Evolutionary conservation across 2,113 vertebrate genomes (phyloP).

Genomic region (Chloroceryle aenea): DNA sequence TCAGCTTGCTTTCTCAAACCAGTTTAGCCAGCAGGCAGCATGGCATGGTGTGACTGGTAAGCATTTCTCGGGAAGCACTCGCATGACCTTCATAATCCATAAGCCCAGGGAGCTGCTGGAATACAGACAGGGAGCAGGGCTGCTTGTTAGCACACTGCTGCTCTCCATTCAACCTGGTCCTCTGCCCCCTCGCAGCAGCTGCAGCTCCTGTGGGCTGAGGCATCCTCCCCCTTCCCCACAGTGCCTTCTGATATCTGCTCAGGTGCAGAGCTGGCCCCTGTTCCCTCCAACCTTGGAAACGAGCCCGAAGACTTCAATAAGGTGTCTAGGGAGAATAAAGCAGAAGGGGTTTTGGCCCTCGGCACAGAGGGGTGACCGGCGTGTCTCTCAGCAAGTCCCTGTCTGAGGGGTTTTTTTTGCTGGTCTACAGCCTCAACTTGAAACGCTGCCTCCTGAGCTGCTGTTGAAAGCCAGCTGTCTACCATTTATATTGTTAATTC

Average conservation of each 20-base stretch:
- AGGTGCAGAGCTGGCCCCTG: background rate
- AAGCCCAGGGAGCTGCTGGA: background rate
- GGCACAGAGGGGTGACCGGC: background rate
- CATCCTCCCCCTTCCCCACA: background rate
- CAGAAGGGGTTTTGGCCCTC: background rate
- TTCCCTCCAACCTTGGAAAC: background rate
- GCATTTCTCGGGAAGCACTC: background rate
- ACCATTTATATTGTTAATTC: constrained; percentile 77
- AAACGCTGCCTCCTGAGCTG: constrained; percentile 51
- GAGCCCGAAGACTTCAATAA: background rate
- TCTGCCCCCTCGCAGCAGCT: background rate
- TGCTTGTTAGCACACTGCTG: accelerated
- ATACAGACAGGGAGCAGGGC: accelerated
- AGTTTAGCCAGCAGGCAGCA: background rate
- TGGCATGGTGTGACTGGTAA: accelerated
- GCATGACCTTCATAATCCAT: accelerated
- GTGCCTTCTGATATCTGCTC: background rate
- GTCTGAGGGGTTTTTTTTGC: background rate
- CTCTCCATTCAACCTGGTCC: background rate
- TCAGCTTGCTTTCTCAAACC: background rate
- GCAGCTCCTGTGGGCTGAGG: background rate
- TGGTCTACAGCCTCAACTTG: background rate
- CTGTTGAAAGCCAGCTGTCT: constrained; percentile 75
- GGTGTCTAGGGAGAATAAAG: background rate
- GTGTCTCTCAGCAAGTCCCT: background rate